A percentile compares a stretch with the other conserved stretches of the same genome.
These are phyloP conservation scores for Galerucella nymphaeae DNA, from an alignment of 2,888 invertebrate genomes.

Conservation along the genomic window DNA sequence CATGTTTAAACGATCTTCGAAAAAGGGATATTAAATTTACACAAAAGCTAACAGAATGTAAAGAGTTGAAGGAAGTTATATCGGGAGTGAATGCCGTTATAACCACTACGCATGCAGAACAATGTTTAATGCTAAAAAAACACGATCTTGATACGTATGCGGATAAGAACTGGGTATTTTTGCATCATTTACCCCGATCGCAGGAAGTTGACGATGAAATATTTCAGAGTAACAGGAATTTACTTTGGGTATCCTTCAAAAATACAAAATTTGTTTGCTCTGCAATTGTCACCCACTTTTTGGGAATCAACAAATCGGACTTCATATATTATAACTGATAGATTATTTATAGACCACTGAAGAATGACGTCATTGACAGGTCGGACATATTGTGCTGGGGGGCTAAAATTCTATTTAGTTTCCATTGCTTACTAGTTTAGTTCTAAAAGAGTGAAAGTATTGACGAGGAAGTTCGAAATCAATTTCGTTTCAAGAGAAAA, in stretches of 20 bases:
- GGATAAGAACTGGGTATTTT: constrained; percentile 31
- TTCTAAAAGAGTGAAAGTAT: too few relatives aligned
- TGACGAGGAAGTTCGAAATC: too few relatives aligned
- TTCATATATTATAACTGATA: too few relatives aligned
- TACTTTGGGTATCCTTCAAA: constrained; percentile 34
- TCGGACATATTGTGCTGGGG: too few relatives aligned
- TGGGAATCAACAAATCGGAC: not conserved
- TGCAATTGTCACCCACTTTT: constrained; percentile 32
- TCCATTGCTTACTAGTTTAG: too few relatives aligned
- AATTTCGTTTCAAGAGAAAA: too few relatives aligned
- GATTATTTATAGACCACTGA: too few relatives aligned
- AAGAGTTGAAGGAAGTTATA: constrained; percentile 17
- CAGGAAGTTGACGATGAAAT: constrained; percentile 38
- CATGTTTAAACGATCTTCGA: constrained; percentile 22
- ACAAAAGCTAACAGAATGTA: constrained; percentile 27
- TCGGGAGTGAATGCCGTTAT: constrained; percentile 33
- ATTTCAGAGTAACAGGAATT: constrained; percentile 34
- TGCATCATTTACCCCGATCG: constrained; percentile 34
- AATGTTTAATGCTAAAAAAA: constrained; percentile 18
- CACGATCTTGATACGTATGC: constrained; percentile 31
- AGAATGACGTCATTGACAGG: too few relatives aligned
- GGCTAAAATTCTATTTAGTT: too few relatives aligned
- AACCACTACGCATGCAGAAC: constrained; percentile 27
- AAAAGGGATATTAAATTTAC: constrained; percentile 19
- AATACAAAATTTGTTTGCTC: constrained; percentile 38